A percentile compares a stretch with the other conserved stretches of the same genome.
These are phyloP conservation scores for Vireo griseus DNA, from an alignment of 2,797 vertebrate species.

Conservation along the genomic window DNA sequence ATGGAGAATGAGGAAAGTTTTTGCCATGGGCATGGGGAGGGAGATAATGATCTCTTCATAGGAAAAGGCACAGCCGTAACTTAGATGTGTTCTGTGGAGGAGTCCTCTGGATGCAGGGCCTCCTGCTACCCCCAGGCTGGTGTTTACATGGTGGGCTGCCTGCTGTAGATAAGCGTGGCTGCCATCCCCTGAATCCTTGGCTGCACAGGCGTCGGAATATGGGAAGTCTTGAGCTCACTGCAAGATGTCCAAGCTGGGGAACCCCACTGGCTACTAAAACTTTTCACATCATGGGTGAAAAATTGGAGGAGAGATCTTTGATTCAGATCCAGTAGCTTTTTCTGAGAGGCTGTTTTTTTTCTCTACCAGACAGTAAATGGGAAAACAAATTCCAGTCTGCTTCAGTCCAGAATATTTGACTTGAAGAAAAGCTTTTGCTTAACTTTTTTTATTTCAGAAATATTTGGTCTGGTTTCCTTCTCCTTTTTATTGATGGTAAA, in stretches of 20 bases:
- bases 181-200: neutral
- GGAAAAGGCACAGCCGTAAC: neutral
- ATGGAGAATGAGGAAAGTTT: neutral
- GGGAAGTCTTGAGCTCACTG: neutral
- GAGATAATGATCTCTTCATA: neutral
- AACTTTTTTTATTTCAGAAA: neutral
- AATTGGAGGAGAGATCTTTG: neutral
- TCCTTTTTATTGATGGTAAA: neutral
- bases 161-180: neutral
- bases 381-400: neutral
- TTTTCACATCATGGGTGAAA: neutral
- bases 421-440: neutral
- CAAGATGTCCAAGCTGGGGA: neutral
- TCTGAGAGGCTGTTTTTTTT: neutral
- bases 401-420: neutral
- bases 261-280: neutral
- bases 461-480: neutral
- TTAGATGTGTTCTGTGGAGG: neutral
- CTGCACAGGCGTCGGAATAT: neutral
- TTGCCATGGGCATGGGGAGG: neutral
- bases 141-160: neutral
- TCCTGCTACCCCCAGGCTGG: neutral
- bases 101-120: neutral
- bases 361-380: neutral
- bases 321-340: neutral